phyloP scores from a whole-genome alignment of 2,888 invertebrate genomes.

The Hemithea aestivaria region DNA sequence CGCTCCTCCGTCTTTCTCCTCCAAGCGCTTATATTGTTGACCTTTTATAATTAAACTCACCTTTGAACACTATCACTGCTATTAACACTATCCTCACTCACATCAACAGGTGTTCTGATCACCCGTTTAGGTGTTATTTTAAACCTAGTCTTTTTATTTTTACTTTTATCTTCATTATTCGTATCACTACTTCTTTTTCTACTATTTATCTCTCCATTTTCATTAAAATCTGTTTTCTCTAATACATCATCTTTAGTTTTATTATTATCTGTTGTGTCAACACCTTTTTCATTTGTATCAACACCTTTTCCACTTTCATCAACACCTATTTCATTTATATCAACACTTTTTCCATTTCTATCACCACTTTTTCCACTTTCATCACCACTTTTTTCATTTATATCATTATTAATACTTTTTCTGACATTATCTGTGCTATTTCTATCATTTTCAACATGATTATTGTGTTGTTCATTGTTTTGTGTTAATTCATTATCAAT shows the following conservation, averaged over 20 bases:
- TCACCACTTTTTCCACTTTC: neutral
- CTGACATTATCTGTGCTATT: neutral
- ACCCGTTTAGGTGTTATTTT: constrained; percentile 9
- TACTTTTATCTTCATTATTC: constrained; percentile 18
- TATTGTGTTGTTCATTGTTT: constrained; percentile 2
- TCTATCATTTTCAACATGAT: neutral
- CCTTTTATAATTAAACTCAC: constrained; percentile 14
- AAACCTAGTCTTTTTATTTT: constrained; percentile 7
- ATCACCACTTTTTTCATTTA: too few relatives aligned
- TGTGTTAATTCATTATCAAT: constrained; percentile 3
- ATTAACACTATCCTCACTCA: constrained; percentile 14
- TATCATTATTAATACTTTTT: constrained; percentile 1
- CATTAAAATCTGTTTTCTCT: neutral
- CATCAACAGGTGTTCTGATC: neutral
- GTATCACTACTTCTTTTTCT: constrained; percentile 11
- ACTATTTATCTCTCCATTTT: constrained; percentile 4
- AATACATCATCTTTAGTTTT: constrained; percentile 1
- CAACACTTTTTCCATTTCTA: neutral
- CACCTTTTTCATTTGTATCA: constrained; percentile 2
- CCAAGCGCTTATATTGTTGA: too few relatives aligned
- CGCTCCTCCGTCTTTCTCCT: too few relatives aligned
- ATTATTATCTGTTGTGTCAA: constrained; percentile 1
- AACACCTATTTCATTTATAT: too few relatives aligned
- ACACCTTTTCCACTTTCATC: constrained; percentile 1
- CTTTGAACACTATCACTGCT: constrained; percentile 21